These are phyloP conservation scores for Tangara arthus DNA, from an alignment of 2,797 vertebrate species.

Conservation along the genomic window DNA sequence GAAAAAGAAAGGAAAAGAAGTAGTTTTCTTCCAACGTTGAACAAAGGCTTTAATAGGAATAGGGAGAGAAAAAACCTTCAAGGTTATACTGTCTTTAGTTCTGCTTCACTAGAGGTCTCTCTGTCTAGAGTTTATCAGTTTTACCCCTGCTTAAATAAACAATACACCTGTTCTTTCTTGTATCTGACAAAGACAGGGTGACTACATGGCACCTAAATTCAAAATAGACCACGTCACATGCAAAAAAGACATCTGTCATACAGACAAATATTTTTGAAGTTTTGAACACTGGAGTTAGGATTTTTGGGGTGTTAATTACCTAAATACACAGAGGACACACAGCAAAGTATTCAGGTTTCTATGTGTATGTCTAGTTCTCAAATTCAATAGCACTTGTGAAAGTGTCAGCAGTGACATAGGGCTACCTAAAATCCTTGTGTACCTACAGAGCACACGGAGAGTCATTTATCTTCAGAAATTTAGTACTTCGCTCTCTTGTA, in stretches of 20 bases:
- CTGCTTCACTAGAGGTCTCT: neutral
- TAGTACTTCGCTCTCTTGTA: neutral
- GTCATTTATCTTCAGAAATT: neutral
- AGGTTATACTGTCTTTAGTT: neutral
- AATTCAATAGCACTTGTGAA: neutral
- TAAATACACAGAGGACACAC: neutral
- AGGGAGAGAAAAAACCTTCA: neutral
- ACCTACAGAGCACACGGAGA: accelerated
- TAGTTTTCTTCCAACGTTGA: neutral
- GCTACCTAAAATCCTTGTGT: neutral
- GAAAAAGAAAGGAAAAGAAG: neutral
- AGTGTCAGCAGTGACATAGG: neutral
- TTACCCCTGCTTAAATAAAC: neutral
- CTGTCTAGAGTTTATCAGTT: neutral
- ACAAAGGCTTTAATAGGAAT: neutral
- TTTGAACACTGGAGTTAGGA: neutral
- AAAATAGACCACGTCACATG: neutral
- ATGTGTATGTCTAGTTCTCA: neutral
- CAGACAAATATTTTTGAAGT: neutral
- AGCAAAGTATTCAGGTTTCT: neutral
- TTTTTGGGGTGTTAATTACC: neutral
- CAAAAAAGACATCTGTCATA: neutral
- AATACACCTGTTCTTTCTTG: neutral
- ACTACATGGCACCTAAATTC: neutral
- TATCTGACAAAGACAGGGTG: neutral